Evolutionary conservation across 2,888 invertebrate genomes (phyloP).

Genomic region (Melolontha melolontha): DNA sequence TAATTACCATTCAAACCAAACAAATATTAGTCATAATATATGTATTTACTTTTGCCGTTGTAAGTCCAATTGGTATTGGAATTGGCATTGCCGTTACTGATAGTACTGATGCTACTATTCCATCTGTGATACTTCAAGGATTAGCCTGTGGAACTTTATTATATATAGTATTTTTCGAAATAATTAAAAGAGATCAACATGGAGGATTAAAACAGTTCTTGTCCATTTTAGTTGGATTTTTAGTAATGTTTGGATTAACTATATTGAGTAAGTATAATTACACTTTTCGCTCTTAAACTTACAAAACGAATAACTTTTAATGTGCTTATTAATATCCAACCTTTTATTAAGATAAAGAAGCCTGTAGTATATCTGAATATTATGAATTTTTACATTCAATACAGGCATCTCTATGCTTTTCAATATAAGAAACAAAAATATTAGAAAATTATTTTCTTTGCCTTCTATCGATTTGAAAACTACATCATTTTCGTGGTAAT

Average conservation of each 20-base stretch:
- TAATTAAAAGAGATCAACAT: slow-evolving; percentile 73
- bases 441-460: no score
- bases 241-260: slow-evolving; percentile 73
- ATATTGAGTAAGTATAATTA: slow-evolving; percentile 51
- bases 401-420: no score
- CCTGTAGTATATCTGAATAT: no score
- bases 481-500: no score
- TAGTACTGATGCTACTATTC: slow-evolving; percentile 71
- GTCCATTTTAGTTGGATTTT: slow-evolving; percentile 77
- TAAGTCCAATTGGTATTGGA: slow-evolving; percentile 84
- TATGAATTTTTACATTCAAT: no score
- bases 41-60: slow-evolving; percentile 81
- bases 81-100: slow-evolving; percentile 73
- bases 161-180: slow-evolving; percentile 97
- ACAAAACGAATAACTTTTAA: no score
- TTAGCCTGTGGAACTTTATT: slow-evolving; percentile 92
- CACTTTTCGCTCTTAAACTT: neutral
- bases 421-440: no score
- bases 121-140: slow-evolving; percentile 81
- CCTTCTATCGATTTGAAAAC: no score
- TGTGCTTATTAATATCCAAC: no score
- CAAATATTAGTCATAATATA: slow-evolving; percentile 74
- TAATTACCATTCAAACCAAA: slow-evolving; percentile 78
- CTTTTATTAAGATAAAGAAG: no score
- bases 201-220: slow-evolving; percentile 75